These are phyloP conservation scores for Meriones unguiculatus DNA, from an alignment of 2,113 vertebrate species.

Conservation along the genomic window DNA sequence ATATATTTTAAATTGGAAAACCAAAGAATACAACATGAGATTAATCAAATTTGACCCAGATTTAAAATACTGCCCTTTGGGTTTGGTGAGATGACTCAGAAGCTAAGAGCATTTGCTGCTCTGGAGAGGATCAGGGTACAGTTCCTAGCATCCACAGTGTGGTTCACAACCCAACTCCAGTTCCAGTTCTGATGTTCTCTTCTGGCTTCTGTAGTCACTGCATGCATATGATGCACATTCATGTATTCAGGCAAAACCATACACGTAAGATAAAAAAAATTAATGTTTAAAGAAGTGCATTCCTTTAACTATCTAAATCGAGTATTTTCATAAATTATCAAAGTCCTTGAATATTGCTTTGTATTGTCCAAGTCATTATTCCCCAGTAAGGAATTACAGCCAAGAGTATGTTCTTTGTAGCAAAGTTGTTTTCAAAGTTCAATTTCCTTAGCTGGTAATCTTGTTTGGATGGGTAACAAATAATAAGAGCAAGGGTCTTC, in stretches of 20 bases:
- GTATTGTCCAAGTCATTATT: background rate
- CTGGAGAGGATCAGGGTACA: background rate
- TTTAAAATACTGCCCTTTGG: background rate
- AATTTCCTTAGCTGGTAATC: constrained; percentile 28
- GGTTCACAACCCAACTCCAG: background rate
- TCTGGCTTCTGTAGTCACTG: background rate
- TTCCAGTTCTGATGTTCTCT: background rate
- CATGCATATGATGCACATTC: background rate
- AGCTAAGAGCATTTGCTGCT: background rate
- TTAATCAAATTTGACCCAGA: background rate
- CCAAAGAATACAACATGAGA: background rate
- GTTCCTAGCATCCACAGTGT: background rate
- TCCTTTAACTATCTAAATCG: constrained; percentile 31
- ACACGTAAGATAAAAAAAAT: background rate
- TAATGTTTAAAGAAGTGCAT: background rate
- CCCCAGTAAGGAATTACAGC: background rate
- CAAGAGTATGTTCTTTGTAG: constrained; percentile 1
- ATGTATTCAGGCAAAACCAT: background rate
- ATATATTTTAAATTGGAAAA: constrained; percentile 14
- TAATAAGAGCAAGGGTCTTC: constrained; percentile 19
- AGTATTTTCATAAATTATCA: background rate
- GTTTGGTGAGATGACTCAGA: background rate
- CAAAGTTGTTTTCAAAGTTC: constrained; percentile 62
- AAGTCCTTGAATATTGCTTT: background rate
- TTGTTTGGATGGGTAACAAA: constrained; percentile 20